A percentile compares a stretch with the other conserved stretches of the same genome.
These are phyloP conservation scores for Tamias sibiricus DNA, from an alignment of 2,113 vertebrate species.

Conservation along the genomic window DNA sequence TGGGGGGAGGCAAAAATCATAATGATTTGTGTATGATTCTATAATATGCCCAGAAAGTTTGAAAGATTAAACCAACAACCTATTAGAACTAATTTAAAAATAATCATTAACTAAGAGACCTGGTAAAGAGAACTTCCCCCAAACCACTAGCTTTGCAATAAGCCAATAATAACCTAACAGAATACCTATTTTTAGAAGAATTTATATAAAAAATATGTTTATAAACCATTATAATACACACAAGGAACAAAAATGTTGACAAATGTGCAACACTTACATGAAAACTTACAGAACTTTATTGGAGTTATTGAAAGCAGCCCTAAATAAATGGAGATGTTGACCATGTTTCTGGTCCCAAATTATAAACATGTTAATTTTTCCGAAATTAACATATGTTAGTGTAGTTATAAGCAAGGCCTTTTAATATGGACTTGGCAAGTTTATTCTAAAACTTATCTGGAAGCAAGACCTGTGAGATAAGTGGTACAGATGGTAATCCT, in stretches of 20 bases:
- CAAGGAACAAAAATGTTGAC: neutral
- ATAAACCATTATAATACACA: neutral
- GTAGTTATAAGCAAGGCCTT: neutral
- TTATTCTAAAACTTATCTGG: neutral
- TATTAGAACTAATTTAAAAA: neutral
- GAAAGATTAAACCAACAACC: neutral
- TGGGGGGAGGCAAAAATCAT: neutral
- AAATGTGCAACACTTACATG: neutral
- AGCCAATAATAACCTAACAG: neutral
- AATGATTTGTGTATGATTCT: neutral
- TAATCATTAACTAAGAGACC: neutral
- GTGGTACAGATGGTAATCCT: neutral
- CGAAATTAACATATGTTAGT: neutral
- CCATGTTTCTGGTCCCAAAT: neutral
- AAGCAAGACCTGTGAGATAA: neutral
- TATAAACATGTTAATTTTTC: neutral
- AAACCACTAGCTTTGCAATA: slow-evolving; percentile 16
- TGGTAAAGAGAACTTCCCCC: neutral
- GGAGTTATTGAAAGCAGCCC: neutral
- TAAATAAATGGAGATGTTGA: neutral
- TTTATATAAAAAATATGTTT: neutral
- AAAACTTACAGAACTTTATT: neutral
- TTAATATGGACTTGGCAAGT: neutral
- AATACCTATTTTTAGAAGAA: neutral
- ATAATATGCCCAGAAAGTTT: neutral